Evolutionary conservation across 2,888 invertebrate genomes (phyloP), one percentile per base, ranked within the genome.

Genomic region (Hirtodrosophila duncani): DNA sequence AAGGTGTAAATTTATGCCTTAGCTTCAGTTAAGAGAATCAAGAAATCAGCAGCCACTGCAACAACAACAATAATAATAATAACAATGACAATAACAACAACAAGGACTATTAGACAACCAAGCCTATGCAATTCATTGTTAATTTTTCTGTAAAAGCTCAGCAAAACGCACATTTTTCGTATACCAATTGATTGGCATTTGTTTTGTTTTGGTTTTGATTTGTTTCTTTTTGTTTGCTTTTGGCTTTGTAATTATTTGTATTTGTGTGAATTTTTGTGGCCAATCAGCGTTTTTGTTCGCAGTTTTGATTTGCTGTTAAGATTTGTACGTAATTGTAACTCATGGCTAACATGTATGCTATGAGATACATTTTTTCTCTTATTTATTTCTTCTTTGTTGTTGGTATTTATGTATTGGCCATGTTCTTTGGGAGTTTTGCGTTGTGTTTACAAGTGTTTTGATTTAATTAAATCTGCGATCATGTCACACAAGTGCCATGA

Each of bases 1-100:
- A 84, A 82, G 83, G 85, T 84, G 84, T 84, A 84, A 84, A 84
- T 84, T 83, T 84, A 79, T 72, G 77, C 80, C 58, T 30, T 43
- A 51, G 36, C 52, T 43, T 33, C 60, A 49, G 55, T 46, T 50
- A 11, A 53, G 38, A 65, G 48, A 59, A 62, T 43, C 56, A 27
- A 20, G 9, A 30, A 29, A 42, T 30, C 31, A 45, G 27, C 33
- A 45, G 26, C 39, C 48, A 41, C 36, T 52, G 38, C 38, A 29
- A 13, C 21, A 56, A 34, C 44, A 44, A 41, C 23, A 53, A 50
- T 41, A 64, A 60, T 38, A 56, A 53, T 31, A 51, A 34, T 42
- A 48, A 42, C 39, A 36, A 61, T 46, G 38, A 60, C n/a, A 64
- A 60, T 38, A 56, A 53, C 34, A 51, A 34, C 45, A 48, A 42